A percentile compares a stretch with the other conserved stretches of the same genome.
These are phyloP conservation scores for Peromyscus eremicus DNA, from an alignment of 2,797 vertebrate genomes.

Conservation along the genomic window DNA sequence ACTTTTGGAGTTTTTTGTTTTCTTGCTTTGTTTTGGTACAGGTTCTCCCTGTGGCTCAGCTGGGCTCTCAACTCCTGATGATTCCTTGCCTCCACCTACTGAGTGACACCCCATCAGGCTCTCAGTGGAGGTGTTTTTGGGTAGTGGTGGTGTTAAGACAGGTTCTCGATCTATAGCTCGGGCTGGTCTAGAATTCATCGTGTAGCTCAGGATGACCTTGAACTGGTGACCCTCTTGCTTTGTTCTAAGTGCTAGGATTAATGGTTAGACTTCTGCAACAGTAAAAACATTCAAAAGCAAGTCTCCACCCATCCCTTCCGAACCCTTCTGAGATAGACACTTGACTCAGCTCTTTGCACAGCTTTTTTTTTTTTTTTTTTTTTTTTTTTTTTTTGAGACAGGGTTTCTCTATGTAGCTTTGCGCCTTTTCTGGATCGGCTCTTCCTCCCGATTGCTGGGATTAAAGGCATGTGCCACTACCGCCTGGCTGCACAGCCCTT, in stretches of 20 bases:
- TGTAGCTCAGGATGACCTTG: neutral
- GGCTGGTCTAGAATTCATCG: neutral
- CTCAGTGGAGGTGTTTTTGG: neutral
- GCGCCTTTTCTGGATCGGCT: too few relatives aligned
- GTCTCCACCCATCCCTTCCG: neutral
- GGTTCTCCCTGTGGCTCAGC: neutral
- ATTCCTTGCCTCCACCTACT: neutral
- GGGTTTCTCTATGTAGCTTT: too few relatives aligned
- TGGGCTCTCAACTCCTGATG: neutral
- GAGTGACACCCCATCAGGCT: neutral
- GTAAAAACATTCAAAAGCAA: neutral
- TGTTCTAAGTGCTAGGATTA: neutral
- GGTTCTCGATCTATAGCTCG: neutral
- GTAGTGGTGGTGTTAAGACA: neutral
- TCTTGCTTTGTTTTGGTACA: neutral
- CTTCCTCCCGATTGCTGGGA: too few relatives aligned
- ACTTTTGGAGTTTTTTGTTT: neutral
- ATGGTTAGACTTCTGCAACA: neutral
- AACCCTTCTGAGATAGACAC: neutral
- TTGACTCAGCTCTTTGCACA: neutral
- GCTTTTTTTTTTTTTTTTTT: too few relatives aligned
- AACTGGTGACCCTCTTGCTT: neutral
- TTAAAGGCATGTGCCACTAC: too few relatives aligned
- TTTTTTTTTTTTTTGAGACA: too few relatives aligned
- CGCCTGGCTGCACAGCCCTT: neutral